phyloP scores from a whole-genome alignment of 2,797 vertebrate genomes.

The Tangara arthus region DNA sequence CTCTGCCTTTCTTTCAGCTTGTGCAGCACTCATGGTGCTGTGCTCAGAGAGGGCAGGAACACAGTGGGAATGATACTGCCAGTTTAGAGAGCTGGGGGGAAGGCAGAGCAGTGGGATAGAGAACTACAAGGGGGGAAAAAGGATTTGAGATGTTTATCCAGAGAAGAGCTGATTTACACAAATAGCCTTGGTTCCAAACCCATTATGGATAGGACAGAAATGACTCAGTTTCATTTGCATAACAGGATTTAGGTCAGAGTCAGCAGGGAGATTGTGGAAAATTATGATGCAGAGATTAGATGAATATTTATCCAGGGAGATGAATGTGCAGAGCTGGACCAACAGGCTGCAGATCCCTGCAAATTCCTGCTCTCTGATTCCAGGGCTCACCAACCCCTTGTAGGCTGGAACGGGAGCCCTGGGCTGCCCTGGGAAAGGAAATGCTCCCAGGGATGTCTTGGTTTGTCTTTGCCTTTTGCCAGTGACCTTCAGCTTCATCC shows the following conservation, averaged over 20 bases:
- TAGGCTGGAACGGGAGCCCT: background rate
- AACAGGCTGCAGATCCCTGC: background rate
- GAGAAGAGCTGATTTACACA: background rate
- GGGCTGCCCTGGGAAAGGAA: background rate
- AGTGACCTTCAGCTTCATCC: background rate
- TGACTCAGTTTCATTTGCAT: background rate
- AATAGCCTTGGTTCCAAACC: background rate
- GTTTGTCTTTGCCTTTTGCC: background rate
- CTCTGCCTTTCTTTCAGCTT: background rate
- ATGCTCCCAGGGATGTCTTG: background rate
- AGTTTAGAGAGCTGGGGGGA: background rate
- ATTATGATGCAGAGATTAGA: background rate
- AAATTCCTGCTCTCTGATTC: background rate
- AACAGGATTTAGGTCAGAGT: background rate
- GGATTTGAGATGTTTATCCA: background rate
- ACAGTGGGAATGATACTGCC: background rate
- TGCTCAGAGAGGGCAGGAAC: background rate
- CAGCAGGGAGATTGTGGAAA: background rate
- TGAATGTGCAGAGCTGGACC: background rate
- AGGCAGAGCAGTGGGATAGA: background rate
- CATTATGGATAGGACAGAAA: background rate
- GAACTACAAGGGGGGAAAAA: background rate
- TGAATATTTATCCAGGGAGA: background rate
- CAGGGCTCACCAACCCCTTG: fast-evolving
- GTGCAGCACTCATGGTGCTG: background rate